These are phyloP conservation scores for Hyalella azteca DNA, from an alignment of 2,888 invertebrate genomes.

Conservation along the genomic window DNA sequence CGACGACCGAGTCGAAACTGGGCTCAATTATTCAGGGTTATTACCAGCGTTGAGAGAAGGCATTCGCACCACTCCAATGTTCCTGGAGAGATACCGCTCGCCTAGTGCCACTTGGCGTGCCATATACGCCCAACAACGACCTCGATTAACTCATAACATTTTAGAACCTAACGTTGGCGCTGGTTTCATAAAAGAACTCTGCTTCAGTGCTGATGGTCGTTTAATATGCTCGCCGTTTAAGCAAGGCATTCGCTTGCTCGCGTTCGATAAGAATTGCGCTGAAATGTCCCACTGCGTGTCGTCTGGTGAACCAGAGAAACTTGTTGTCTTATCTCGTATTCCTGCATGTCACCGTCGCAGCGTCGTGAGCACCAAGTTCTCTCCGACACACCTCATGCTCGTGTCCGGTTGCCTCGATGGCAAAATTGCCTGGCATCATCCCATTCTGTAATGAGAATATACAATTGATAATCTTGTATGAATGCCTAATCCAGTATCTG, in stretches of 20 bases:
- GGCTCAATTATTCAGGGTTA: constrained; percentile 63
- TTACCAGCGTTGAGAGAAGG: constrained; percentile 41
- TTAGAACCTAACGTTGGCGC: constrained; percentile 88
- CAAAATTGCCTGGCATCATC: constrained; percentile 88
- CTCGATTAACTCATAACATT: constrained; percentile 80
- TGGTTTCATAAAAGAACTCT: constrained; percentile 90
- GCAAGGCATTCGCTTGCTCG: constrained; percentile 82
- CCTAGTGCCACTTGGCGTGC: not conserved
- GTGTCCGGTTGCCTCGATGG: constrained; percentile 91
- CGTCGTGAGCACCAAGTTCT: constrained; percentile 88
- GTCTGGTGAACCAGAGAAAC: constrained; percentile 63
- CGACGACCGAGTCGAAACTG: constrained; percentile 47
- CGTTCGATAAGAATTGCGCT: constrained; percentile 77
- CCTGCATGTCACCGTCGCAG: constrained; percentile 75
- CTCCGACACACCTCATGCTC: constrained; percentile 81
- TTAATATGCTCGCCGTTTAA: constrained; percentile 89
- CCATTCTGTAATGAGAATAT: constrained; percentile 64
- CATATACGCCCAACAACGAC: constrained; percentile 60
- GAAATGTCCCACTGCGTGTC: constrained; percentile 69
- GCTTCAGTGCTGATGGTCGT: constrained; percentile 88
- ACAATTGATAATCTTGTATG: too few relatives aligned
- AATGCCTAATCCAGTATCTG: too few relatives aligned
- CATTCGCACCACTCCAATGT: constrained; percentile 66
- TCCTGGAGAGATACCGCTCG: constrained; percentile 7
- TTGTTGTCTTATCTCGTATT: constrained; percentile 74